Evolutionary conservation across 2,797 vertebrate species (phyloP), one percentile per base, ranked within the genome.

Genomic region (Spea hammondii): DNA sequence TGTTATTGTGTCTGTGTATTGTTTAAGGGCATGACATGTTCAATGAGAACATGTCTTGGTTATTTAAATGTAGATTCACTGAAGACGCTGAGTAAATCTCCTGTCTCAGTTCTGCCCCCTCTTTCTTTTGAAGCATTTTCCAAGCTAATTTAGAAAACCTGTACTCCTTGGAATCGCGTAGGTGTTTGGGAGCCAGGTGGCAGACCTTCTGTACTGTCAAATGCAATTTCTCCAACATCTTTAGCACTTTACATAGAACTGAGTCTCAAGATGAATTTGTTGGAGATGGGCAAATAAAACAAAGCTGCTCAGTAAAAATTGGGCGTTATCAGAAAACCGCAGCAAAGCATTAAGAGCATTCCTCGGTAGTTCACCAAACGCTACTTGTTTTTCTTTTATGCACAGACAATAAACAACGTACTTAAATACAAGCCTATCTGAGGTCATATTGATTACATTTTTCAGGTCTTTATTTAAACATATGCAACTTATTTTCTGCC

Each of bases 401-500:
- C 66, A 66, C 59, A 76, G 47, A 77, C 64, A 77, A 81, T 76
- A 81, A 80, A 81, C 79, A 81, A 54, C 48, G 74, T 76, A 72
- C 64, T 81, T 76, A 72, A 81, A 57, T 57, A 65, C 62, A 72
- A 72, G 74, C 62, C 74, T 72, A 70, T 76, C 67, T 46, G 50
- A 12, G 12, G 59, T 66, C 65, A 47, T 68, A 72, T 77, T 77
- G 59, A 77, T 67, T 72, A 53, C 57, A 32, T 13, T n/a, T 53
- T 48, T 54, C 45, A 12, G 5, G 12, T 57, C 54, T 73, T 48
- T 70, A 69, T 74, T 70, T 79, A 68, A 59, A 82, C 79, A 82
- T 82, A n/a, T 82, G 79, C 17, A 82, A 82, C 70, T 65, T 73
- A 82, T 81, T 81, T 80, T 72, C 68, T 81, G 79, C 69, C 74